Evolutionary conservation across 1,140 invertebrate genomes (phyloP).

Genomic region (Tribolium castaneum): DNA sequence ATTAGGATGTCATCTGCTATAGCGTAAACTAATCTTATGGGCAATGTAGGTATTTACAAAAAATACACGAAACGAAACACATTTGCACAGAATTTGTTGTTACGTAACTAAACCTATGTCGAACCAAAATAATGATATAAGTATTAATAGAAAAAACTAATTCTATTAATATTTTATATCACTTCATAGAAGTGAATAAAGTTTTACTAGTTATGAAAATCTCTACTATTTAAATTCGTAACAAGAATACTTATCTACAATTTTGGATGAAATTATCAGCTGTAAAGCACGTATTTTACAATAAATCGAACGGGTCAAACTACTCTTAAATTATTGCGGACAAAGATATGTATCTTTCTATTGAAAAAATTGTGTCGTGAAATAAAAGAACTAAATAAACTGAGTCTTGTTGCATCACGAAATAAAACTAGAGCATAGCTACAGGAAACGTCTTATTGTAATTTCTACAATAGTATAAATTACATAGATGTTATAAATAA

Average conservation of each 20-base stretch:
- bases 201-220: conserved; percentile 42
- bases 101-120: conserved; percentile 2
- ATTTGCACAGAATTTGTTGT: conserved; percentile 3
- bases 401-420: conserved; percentile 1
- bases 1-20: conserved; percentile 45
- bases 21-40: conserved; percentile 44
- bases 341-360: conserved; percentile 37
- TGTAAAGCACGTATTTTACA: conserved; percentile 33
- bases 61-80: background rate
- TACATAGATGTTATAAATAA: conserved; percentile 57
- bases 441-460: conserved; percentile 47
- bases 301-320: conserved; percentile 23
- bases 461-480: conserved; percentile 53
- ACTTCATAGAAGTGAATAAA: conserved; percentile 56
- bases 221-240: conserved; percentile 61
- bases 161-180: conserved; percentile 35
- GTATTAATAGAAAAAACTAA: conserved; percentile 36
- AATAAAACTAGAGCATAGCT: conserved; percentile 48
- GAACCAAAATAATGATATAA: conserved; percentile 17
- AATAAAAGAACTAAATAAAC: background rate
- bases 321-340: conserved; percentile 13
- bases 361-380: conserved; percentile 8
- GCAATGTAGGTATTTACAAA: conserved; percentile 41
- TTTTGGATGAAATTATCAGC: conserved; percentile 39
- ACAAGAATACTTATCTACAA: conserved; percentile 56